A percentile compares a stretch with the other conserved stretches of the same genome.
phyloP scores from a whole-genome alignment of 1,140 invertebrate genomes.

The Ceratina japonica region DNA sequence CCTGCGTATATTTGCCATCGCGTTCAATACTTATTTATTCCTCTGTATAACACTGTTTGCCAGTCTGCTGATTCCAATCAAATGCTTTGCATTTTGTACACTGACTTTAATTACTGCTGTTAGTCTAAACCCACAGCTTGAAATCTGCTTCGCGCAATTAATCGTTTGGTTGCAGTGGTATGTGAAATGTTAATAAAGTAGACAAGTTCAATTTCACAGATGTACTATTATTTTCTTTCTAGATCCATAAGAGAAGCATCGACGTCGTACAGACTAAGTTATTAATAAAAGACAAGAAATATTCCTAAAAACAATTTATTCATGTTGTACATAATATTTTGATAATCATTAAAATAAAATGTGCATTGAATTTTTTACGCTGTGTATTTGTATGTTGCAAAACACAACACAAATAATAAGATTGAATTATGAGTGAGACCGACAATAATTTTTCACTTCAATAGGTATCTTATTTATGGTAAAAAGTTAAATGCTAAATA shows the following conservation, averaged over 20 bases:
- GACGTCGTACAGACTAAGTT: constrained; percentile 13
- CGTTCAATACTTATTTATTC: background rate
- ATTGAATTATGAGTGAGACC: background rate
- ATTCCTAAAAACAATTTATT: constrained; percentile 56
- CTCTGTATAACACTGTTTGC: constrained; percentile 21
- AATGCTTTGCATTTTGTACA: background rate
- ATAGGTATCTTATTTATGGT: background rate
- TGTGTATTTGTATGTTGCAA: constrained; percentile 29
- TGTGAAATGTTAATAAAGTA: constrained; percentile 2
- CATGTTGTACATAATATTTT: constrained; percentile 51
- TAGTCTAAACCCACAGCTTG: constrained; percentile 10
- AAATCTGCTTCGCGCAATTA: constrained; percentile 21
- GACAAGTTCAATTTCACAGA: background rate
- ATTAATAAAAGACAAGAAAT: constrained; percentile 44
- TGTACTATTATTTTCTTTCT: constrained; percentile 49
- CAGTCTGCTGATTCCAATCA: constrained; percentile 1
- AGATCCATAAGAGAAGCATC: constrained; percentile 56
- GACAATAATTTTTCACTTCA: background rate
- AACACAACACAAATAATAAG: background rate
- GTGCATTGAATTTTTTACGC: constrained; percentile 23
- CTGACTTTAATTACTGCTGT: constrained; percentile 26
- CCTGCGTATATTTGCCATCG: constrained; percentile 32
- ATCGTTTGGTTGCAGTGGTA: constrained; percentile 33
- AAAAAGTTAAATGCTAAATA: constrained; percentile 38
- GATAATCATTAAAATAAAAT: constrained; percentile 30